Base-by-base conservation (phyloP, 2,888 invertebrate species). In the Pteria penguin region DNA sequence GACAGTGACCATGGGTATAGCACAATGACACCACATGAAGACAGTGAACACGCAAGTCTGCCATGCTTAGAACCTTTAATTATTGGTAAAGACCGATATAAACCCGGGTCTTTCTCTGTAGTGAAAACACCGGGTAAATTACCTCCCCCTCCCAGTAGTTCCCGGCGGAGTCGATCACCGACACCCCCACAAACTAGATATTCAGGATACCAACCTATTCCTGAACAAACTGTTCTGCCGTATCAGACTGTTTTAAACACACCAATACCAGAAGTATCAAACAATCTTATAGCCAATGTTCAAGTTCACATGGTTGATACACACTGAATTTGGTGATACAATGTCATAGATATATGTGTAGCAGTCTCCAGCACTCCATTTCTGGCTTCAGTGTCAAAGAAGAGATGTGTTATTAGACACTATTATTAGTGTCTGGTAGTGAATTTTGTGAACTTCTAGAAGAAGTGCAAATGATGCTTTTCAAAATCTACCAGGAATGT, bases 1-100 rank as follows among this genome's bases (percentile, higher is more conserved):
- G 95, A 95, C 60, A 97, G 96, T n/a, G 98, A 98, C 93, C 97
- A 97, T 90, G 98, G 98, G 1, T 98, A 98, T 92, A 97, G 97
- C 75, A 90, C 90, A 36, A 90, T 90, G 90, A 90, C 90, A 4
- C 90, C 90, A 3, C 89, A 90, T 45, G 91, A 91, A 72, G 91
- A 91, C 84, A 90, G 90, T 69, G 91, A 91, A 82, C 91, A 90
- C 80, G 91, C 91, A 68, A 91, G 90, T 83, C 86, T 90, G 60
- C 88, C 91, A 11, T 91, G 91, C 76, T 79, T 90, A n/a, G 91
- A 91, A 84, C 91, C 91, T 11, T 80, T 90, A 26, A 84, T 89
- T 36, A 88, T 90, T 36, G 87, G 89, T 52, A 88, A 90, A 72
- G 91, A 92, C 81, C 80, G 91, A 55, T 90, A 89, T 78, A 88